These are phyloP conservation scores for Microctonus aethiopoides DNA, from an alignment of 2,888 invertebrate genomes.

Conservation along the genomic window DNA sequence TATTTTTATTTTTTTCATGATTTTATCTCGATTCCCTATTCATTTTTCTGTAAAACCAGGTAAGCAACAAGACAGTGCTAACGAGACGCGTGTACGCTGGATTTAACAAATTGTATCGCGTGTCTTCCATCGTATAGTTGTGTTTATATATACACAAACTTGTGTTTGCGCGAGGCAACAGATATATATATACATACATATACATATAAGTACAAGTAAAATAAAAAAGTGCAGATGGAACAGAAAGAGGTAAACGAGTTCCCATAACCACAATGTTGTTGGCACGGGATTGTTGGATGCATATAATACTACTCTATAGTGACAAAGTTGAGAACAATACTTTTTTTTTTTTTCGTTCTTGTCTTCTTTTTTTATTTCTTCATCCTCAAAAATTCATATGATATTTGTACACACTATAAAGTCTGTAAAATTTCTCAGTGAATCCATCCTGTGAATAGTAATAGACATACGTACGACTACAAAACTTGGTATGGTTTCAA, in stretches of 20 bases:
- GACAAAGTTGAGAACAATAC: not conserved
- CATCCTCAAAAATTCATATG: not conserved
- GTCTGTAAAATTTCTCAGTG: not conserved
- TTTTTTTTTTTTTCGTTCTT: not conserved
- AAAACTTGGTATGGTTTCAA: not conserved
- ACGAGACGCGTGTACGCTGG: slow-evolving; percentile 37
- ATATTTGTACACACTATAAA: not conserved
- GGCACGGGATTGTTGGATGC: not conserved
- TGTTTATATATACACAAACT: slow-evolving; percentile 2
- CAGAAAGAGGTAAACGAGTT: not conserved
- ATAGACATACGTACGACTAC: no score
- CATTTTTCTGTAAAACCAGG: slow-evolving; percentile 14
- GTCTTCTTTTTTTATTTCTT: not conserved
- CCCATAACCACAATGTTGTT: not conserved
- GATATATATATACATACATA: not conserved
- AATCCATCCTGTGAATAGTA: not conserved
- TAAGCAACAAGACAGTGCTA: slow-evolving; percentile 29
- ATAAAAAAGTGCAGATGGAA: not conserved
- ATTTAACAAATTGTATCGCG: slow-evolving; percentile 33
- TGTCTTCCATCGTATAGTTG: slow-evolving; percentile 22
- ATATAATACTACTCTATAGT: not conserved
- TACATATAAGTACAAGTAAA: not conserved
- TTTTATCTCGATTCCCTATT: not conserved
- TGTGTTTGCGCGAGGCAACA: not conserved
- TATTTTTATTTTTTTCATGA: not conserved